Conservation (phyloP, 1,140 invertebrate species). For the Orius laevigatus region DNA sequence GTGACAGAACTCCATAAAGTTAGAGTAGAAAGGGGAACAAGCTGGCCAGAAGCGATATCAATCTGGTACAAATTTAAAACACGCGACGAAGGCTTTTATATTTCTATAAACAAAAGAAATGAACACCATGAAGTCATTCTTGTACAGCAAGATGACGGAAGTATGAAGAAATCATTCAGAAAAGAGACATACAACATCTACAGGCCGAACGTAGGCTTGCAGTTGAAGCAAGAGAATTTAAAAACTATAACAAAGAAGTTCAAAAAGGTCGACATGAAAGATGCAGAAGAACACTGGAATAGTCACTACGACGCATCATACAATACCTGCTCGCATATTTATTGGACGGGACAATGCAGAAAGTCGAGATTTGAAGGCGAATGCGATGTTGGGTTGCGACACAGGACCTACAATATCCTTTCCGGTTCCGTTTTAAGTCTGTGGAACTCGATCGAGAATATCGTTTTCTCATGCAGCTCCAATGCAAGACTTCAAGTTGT, state of each 20-base stretch:
- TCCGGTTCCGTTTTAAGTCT: constrained; percentile 85
- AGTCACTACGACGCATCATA: constrained; percentile 73
- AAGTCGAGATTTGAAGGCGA: constrained; percentile 53
- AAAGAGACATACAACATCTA: constrained; percentile 61
- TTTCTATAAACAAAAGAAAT: constrained; percentile 57
- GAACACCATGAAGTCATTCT: constrained; percentile 72
- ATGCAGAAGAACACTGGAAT: constrained; percentile 75
- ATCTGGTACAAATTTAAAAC: constrained; percentile 46
- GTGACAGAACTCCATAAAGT: constrained; percentile 83
- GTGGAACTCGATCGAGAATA: constrained; percentile 76
- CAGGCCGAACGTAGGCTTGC: constrained; percentile 56
- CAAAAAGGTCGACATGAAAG: constrained; percentile 53
- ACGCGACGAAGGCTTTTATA: constrained; percentile 76
- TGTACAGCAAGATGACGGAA: constrained; percentile 45
- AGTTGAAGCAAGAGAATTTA: constrained; percentile 64
- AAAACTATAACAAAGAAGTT: constrained; percentile 86
- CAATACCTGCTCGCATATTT: constrained; percentile 75
- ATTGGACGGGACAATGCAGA: constrained; percentile 53
- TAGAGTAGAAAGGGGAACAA: constrained; percentile 82
- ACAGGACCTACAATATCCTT: constrained; percentile 78
- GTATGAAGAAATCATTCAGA: constrained; percentile 43
- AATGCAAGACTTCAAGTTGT: constrained; percentile 89
- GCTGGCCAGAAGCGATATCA: constrained; percentile 74
- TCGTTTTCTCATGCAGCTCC: constrained; percentile 39
- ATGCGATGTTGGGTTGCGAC: constrained; percentile 82